Percentiles rank a stretch among this genome's conserved stretches.
Conservation (phyloP, 2,888 invertebrate species). For the Drosophila prolongata region DNA sequence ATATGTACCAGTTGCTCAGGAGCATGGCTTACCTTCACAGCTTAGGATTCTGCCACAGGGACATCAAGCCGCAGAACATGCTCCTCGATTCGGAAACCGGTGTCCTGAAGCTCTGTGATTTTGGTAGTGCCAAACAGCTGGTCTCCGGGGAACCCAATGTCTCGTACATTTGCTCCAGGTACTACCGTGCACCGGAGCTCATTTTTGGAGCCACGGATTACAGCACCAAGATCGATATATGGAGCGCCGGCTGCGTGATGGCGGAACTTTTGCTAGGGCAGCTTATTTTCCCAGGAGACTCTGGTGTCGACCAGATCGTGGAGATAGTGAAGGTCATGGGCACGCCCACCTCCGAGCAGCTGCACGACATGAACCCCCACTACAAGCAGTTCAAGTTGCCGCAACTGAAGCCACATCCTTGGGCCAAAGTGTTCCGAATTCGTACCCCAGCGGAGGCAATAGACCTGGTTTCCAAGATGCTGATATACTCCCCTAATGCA, state of each 20-base stretch:
- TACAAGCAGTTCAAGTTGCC: constrained; percentile 99
- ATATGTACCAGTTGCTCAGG: constrained; percentile 99
- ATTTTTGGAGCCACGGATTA: constrained; percentile 99
- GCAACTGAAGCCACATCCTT: constrained; percentile 99
- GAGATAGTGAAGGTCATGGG: constrained; percentile 99
- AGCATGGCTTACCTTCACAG: constrained; percentile 99
- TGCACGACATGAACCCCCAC: constrained; percentile 99
- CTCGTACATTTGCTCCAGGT: constrained; percentile 99
- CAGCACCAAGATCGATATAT: constrained; percentile 97
- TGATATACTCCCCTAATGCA: constrained; percentile 98
- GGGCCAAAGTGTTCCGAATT: constrained; percentile 98
- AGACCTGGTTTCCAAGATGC: constrained; percentile 94
- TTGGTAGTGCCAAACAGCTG: constrained; percentile 99
- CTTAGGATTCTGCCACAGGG: constrained; percentile 99
- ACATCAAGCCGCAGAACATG: constrained; percentile 99
- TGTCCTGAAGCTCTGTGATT: constrained; percentile 98
- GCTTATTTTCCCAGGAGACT: constrained; percentile 99
- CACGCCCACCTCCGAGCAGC: constrained; percentile 98
- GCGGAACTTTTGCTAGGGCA: constrained; percentile 98
- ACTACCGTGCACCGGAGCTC: constrained; percentile 99
- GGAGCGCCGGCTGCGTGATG: constrained; percentile 99
- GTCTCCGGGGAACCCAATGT: constrained; percentile 98
- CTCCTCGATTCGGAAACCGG: constrained; percentile 98
- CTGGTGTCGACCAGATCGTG: constrained; percentile 99
- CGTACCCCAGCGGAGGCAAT: constrained; percentile 96